phyloP scores from a whole-genome alignment of 2,797 vertebrate species.

The Gadopsis bispinosus region DNA sequence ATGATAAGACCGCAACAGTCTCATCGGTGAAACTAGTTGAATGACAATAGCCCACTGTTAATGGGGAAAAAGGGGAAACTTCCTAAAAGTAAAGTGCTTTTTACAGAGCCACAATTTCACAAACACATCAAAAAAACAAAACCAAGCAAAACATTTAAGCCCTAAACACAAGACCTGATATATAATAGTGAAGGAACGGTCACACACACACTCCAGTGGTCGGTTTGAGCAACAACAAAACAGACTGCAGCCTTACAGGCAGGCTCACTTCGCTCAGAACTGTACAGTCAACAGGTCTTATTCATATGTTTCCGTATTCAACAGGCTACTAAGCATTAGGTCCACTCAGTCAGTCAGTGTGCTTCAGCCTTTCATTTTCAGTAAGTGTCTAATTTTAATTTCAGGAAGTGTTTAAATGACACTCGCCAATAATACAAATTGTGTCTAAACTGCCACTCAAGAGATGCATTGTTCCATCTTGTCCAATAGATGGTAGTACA shows the following conservation, averaged over 20 bases:
- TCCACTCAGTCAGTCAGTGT: neutral
- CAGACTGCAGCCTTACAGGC: neutral
- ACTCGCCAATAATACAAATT: neutral
- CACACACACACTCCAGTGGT: neutral
- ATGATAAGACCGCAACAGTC: neutral
- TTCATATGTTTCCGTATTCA: neutral
- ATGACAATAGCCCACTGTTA: neutral
- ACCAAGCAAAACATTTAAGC: neutral
- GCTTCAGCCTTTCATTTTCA: conserved; percentile 17
- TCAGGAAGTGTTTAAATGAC: conserved; percentile 53
- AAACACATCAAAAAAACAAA: neutral
- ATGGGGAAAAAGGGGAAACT: neutral
- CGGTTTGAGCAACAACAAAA: conserved; percentile 15
- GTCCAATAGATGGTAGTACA: conserved; percentile 63
- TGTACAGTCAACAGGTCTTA: neutral
- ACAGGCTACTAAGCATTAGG: conserved; percentile 3
- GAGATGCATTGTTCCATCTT: conserved; percentile 3
- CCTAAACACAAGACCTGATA: no score
- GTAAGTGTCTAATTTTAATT: conserved; percentile 47
- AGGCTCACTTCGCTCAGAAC: neutral
- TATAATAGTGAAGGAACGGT: neutral
- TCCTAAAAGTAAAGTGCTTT: neutral
- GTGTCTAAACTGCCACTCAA: neutral
- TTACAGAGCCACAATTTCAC: neutral
- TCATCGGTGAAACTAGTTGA: neutral